These are phyloP conservation scores for Sminthurinus aureus DNA, from an alignment of 2,888 invertebrate genomes.

Conservation along the genomic window DNA sequence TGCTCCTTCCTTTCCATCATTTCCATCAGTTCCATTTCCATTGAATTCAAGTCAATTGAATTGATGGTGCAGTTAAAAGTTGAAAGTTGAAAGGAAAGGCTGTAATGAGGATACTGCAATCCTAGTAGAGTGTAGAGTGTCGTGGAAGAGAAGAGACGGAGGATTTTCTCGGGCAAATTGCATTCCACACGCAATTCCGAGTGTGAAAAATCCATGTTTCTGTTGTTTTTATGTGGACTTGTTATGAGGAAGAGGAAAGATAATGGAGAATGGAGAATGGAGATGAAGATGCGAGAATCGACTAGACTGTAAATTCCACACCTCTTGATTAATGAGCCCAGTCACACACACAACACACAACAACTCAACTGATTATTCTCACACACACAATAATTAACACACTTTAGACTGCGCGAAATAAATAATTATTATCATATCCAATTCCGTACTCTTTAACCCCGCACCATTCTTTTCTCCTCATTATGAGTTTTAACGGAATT, in stretches of 20 bases:
- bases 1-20: neutral
- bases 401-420: too few relatives aligned
- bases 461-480: neutral
- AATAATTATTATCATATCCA: too few relatives aligned
- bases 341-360: conserved; percentile 11
- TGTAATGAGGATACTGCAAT: neutral
- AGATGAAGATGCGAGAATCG: too few relatives aligned
- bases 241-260: conserved; percentile 37
- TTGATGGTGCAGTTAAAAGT: neutral
- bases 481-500: neutral
- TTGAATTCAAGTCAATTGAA: neutral
- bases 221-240: conserved; percentile 19
- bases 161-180: conserved; percentile 4
- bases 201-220: conserved; percentile 51
- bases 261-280: neutral
- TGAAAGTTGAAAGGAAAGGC: neutral
- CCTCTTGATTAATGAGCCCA: conserved; percentile 33
- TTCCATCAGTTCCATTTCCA: neutral
- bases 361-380: too few relatives aligned
- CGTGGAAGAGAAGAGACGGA: too few relatives aligned
- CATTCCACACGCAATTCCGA: conserved; percentile 49
- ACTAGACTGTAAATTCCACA: neutral
- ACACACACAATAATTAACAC: too few relatives aligned
- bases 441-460: too few relatives aligned
- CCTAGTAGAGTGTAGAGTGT: conserved; percentile 4